These are phyloP conservation scores for Hipparchia sbordonii DNA, from an alignment of 2,888 invertebrate species.

Conservation along the genomic window DNA sequence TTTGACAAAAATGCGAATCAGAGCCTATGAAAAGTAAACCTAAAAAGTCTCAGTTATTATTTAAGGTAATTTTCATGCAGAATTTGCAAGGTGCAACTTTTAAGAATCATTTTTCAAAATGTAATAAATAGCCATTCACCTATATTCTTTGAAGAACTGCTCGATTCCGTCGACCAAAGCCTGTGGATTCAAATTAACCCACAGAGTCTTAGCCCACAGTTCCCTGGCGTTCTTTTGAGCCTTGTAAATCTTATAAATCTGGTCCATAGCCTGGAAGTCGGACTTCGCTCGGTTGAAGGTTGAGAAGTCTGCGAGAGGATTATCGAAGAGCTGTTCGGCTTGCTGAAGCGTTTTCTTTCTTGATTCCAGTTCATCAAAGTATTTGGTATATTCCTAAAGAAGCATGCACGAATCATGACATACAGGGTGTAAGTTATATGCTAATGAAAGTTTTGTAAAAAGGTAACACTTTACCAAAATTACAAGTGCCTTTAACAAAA, in stretches of 20 bases:
- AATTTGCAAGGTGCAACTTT: not conserved
- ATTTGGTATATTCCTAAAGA: conserved; percentile 82
- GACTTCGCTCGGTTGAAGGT: conserved; percentile 85
- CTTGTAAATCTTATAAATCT: conserved; percentile 89
- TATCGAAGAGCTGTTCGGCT: conserved; percentile 94
- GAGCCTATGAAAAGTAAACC: too few species aligned
- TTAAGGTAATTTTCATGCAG: too few species aligned
- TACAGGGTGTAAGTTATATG: too few species aligned
- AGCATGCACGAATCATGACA: not conserved
- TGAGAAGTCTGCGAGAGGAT: conserved; percentile 92
- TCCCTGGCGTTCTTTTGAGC: conserved; percentile 90
- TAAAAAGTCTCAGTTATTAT: too few species aligned
- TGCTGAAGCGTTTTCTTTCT: conserved; percentile 81
- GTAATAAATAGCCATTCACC: conserved; percentile 49
- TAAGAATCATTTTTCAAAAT: not conserved
- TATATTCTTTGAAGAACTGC: conserved; percentile 89
- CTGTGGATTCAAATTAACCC: conserved; percentile 94
- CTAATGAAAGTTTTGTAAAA: too few species aligned
- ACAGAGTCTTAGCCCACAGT: conserved; percentile 92
- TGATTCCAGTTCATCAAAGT: conserved; percentile 86
- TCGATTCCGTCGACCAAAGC: conserved; percentile 94
- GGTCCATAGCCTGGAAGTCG: conserved; percentile 86
- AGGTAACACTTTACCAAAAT: too few species aligned
- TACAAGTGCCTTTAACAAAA: too few species aligned
- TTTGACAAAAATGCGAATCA: too few species aligned